Evolutionary conservation across 64 coral and sea anemone species (phyloP), one percentile per base, ranked within the genome.

Genomic region (Cladopsammia gracilis): DNA sequence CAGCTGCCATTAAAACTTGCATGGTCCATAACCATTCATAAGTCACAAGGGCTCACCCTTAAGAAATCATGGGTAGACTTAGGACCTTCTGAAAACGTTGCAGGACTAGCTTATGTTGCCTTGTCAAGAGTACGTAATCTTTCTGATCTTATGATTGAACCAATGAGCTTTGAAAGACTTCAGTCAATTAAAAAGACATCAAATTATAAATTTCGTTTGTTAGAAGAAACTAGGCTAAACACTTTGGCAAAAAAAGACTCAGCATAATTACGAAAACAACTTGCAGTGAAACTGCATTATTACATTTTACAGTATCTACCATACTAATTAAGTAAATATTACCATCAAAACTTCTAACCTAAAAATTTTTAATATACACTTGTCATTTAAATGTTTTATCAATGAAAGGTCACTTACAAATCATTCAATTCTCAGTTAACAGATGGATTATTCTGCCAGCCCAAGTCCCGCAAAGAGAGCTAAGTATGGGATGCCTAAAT

Each of bases 311-410:
- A 90, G 51, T 90, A 65, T 90, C 75, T 79, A 79, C 88, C 75
- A 90, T 90, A 79, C 88, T 53, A 90, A 76, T 69, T 90, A 90
- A 79, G 58, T 79, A 79, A 79, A 90, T 70, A 70, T 90, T 90
- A 90, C 88, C 88, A 67, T 67, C 88, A 90, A 90, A 90, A 90
- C 73, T 79, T 90, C 75, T 90, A 79, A 61, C 61, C 88, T 79
- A 57, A 70, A 90, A 70, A 78, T 80, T 80, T 19, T 56, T 70
- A 69, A 90, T 79, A 79, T 79, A 90, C 47, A 77, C 52, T 80
- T 79, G 48, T 79, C 58, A 54, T 79, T 79, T 42, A 90, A 70
- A 90, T 79, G 76, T 70, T 54, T 65, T 76, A 76, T 62, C 59
- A 89, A 10, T 66, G 78, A 60, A 82, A 64, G 59, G 58, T 82